A percentile compares a stretch with the other conserved stretches of the same genome.
These are phyloP conservation scores for Nipponia nippon DNA, from an alignment of 2,113 vertebrate genomes.

Conservation along the genomic window DNA sequence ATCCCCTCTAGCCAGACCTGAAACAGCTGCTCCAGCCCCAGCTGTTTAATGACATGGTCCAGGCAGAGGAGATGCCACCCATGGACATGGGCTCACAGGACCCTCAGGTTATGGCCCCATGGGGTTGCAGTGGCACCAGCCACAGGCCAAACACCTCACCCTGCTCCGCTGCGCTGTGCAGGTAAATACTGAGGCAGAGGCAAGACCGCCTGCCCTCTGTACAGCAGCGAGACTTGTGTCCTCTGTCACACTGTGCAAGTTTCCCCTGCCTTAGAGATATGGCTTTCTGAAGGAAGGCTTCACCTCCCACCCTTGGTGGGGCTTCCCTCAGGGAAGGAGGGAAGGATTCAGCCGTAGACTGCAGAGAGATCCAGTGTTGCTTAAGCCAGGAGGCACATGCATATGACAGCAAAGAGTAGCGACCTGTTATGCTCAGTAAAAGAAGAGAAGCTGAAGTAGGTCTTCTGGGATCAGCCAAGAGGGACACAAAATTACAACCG, in stretches of 20 bases:
- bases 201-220: neutral
- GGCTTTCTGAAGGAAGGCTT: neutral
- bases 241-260: neutral
- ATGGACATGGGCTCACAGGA: accelerated
- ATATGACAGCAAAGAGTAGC: neutral
- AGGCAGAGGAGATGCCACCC: neutral
- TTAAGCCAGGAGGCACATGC: neutral
- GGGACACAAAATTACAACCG: neutral
- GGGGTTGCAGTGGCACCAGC: neutral
- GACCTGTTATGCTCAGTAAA: neutral
- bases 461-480: neutral
- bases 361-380: accelerated
- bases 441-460: neutral
- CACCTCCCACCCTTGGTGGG: neutral
- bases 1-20: neutral
- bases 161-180: neutral
- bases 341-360: accelerated
- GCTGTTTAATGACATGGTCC: neutral
- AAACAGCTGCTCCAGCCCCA: neutral
- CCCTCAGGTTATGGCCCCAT: accelerated
- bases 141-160: neutral
- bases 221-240: neutral
- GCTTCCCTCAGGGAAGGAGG: neutral
- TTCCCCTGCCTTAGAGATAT: neutral
- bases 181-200: neutral